Base-by-base conservation (phyloP, 2,113 vertebrate genomes). In the Manacus vitellinus region DNA sequence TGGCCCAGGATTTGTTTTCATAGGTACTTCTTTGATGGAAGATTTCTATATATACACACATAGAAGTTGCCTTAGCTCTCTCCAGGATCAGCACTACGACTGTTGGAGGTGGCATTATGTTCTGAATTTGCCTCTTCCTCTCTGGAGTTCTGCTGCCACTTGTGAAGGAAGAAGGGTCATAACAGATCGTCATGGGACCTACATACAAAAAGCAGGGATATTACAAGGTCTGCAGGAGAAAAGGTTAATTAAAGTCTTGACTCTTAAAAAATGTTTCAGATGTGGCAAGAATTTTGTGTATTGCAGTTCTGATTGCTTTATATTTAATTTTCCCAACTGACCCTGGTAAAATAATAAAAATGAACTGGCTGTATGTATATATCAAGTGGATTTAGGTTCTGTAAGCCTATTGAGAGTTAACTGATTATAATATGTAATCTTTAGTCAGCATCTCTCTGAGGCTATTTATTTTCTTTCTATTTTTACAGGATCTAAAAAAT, bases 401-500 rank as follows among this genome's bases (percentile, higher is more conserved):
- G 28, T 68, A 43, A 92, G 24, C 30, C 33, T 63, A 54, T 37
- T 68, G 49, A 44, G 62, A 75, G 46, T 39, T 39, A 35, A 35
- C 35, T 35, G 35, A 35, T 35, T 35, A 35, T 35, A 35, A 35
- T 35, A 35, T 35, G 13, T 30, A 46, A 80, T 76, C 63, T 92
- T 83, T 17, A 90, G 85, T 77, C 79, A 61, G 59, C 49, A 65
- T 37, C 28, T 86, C 59, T 59, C 52, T 44, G 6, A 86, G 27
- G 55, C 37, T 78, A 35, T 88, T 94, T 75, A 73, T 92, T 93
- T 93, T 95, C 63, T 63, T 97, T 94, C 80, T 88, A 10, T 87
- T 96, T 95, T 85, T 89, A 46, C 68, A 96, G 94, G 51, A 72
- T 80, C 63, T 92, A 71, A 95, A 78, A 95, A 54, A 80, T 65